phyloP scores from a whole-genome alignment of 2,797 vertebrate species.

The Hippopotamyrus pictus region DNA sequence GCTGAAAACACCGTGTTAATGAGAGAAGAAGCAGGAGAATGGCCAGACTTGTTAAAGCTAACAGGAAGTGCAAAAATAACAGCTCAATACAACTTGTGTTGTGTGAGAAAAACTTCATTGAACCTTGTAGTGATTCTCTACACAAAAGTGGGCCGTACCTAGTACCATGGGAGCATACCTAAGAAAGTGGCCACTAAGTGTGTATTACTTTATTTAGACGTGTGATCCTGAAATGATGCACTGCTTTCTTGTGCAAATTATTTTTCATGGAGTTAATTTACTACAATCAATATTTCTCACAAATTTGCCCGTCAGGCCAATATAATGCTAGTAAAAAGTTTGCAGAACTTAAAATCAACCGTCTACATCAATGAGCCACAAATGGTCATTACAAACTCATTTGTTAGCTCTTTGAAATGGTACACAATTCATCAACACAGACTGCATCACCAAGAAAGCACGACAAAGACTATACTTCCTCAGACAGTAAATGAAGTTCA shows the following conservation, averaged over 20 bases:
- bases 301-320: background rate
- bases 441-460: background rate
- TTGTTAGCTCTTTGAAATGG: background rate
- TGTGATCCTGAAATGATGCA: background rate
- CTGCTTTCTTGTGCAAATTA: background rate
- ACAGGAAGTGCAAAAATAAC: background rate
- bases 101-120: background rate
- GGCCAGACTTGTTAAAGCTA: background rate
- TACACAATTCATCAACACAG: background rate
- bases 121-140: background rate
- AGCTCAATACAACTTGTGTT: background rate
- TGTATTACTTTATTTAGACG: background rate
- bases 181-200: background rate
- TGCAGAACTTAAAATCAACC: background rate
- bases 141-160: background rate
- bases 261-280: background rate
- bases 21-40: background rate
- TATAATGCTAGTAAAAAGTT: background rate
- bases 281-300: background rate
- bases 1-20: background rate
- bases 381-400: background rate
- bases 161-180: background rate
- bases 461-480: background rate
- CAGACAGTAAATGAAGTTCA: background rate
- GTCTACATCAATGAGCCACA: background rate